Conservation (phyloP, 2,113 vertebrate genomes). For the Laterallus jamaicensis region DNA sequence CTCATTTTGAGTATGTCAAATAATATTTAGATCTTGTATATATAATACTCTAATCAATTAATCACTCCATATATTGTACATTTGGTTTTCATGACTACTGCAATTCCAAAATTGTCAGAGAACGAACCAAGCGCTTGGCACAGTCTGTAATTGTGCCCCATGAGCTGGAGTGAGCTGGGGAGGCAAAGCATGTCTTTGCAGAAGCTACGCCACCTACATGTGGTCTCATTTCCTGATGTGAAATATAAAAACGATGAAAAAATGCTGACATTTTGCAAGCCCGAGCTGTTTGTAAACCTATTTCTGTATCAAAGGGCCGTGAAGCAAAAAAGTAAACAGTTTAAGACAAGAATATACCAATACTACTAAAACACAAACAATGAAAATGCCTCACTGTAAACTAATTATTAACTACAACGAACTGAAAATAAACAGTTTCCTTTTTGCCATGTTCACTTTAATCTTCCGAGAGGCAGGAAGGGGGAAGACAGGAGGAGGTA, state of each 20-base stretch:
- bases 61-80: neutral
- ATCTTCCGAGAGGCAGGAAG: constrained; percentile 38
- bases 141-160: accelerated
- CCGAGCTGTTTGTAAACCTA: neutral
- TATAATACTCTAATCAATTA: neutral
- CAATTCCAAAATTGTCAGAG: neutral
- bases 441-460: constrained; percentile 26
- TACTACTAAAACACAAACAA: neutral
- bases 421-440: constrained; percentile 54
- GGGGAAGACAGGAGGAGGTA: constrained; percentile 27
- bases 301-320: neutral
- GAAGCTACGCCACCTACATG: neutral
- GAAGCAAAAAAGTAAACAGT: neutral
- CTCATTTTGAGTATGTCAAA: neutral
- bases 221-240: neutral
- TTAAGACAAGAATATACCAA: neutral
- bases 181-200: neutral
- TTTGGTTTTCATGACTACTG: neutral
- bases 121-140: neutral
- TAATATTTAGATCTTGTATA: neutral
- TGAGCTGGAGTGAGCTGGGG: no score
- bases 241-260: neutral
- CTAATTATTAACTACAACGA: constrained; percentile 17
- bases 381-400: neutral
- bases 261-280: neutral